phyloP scores from a whole-genome alignment of 2,113 vertebrate species.

The Uria lomvia region DNA sequence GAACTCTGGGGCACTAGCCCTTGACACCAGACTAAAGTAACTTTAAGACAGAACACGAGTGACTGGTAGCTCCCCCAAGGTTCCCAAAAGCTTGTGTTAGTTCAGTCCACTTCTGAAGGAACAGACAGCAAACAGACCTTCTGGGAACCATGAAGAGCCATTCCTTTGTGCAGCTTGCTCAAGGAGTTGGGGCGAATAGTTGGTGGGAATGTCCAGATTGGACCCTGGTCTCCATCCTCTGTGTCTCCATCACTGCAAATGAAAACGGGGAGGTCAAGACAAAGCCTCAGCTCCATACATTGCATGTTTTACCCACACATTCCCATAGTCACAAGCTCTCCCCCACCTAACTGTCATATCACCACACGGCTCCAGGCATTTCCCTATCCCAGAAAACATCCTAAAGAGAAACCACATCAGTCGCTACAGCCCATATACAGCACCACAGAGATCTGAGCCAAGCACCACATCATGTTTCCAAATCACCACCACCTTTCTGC shows the following conservation, averaged over 20 bases:
- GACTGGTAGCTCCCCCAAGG: not conserved
- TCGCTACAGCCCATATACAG: not conserved
- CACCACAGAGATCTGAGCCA: not conserved
- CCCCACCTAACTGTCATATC: rapidly evolving
- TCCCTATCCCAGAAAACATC: not conserved
- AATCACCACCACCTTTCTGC: not conserved
- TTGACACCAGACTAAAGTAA: not conserved
- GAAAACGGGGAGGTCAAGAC: not conserved
- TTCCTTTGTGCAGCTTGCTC: slow-evolving; percentile 88
- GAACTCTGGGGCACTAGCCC: not conserved
- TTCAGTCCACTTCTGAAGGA: not conserved
- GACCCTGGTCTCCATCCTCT: slow-evolving; percentile 86
- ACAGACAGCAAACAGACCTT: slow-evolving; percentile 67
- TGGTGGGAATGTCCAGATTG: slow-evolving; percentile 92
- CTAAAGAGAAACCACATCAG: not conserved
- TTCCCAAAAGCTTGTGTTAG: not conserved
- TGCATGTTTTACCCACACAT: rapidly evolving
- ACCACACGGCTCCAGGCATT: not conserved
- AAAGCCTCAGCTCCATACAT: not conserved
- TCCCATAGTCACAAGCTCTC: not conserved
- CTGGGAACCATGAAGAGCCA: slow-evolving; percentile 81
- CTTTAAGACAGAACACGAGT: not conserved
- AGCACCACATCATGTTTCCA: not conserved
- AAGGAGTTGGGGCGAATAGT: slow-evolving; percentile 88
- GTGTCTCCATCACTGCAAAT: slow-evolving; percentile 85